These are phyloP conservation scores for Rhimphoctona megacephalus DNA, from an alignment of 2,888 invertebrate genomes.

Conservation along the genomic window DNA sequence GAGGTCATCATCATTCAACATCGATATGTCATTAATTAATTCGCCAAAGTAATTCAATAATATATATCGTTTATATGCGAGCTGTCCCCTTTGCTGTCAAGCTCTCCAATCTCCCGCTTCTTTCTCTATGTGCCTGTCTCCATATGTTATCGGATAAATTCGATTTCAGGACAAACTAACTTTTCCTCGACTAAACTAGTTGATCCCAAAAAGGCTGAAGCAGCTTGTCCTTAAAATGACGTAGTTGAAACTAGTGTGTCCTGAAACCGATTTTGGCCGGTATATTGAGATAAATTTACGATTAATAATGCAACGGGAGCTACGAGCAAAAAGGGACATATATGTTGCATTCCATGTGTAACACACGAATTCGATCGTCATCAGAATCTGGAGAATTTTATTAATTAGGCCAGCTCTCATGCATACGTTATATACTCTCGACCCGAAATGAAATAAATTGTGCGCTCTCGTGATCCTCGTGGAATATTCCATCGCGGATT, in stretches of 20 bases:
- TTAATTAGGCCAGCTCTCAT: conserved; percentile 55
- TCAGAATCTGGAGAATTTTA: conserved; percentile 55
- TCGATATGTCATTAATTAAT: conserved; percentile 59
- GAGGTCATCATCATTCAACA: conserved; percentile 41
- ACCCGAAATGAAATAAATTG: conserved; percentile 49
- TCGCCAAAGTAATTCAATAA: conserved; percentile 48
- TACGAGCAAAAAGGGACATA: conserved; percentile 32
- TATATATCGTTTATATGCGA: not conserved
- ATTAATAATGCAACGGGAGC: conserved; percentile 58
- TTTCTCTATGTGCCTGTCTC: not conserved
- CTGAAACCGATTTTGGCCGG: not conserved
- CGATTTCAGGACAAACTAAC: not conserved
- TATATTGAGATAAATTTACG: conserved; percentile 33
- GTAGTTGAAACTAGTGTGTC: not conserved
- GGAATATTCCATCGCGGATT: conserved; percentile 43
- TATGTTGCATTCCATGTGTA: conserved; percentile 17
- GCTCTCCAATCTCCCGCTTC: not conserved
- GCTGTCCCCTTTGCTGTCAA: conserved; percentile 6
- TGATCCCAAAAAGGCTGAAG: not conserved
- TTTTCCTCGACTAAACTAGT: not conserved
- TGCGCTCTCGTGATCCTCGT: conserved; percentile 51
- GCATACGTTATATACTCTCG: not conserved
- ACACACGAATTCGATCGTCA: conserved; percentile 44
- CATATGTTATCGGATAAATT: not conserved
- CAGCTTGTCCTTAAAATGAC: not conserved